phyloP scores from a whole-genome alignment of 2,113 vertebrate species.

The Muntiacus reevesi region DNA sequence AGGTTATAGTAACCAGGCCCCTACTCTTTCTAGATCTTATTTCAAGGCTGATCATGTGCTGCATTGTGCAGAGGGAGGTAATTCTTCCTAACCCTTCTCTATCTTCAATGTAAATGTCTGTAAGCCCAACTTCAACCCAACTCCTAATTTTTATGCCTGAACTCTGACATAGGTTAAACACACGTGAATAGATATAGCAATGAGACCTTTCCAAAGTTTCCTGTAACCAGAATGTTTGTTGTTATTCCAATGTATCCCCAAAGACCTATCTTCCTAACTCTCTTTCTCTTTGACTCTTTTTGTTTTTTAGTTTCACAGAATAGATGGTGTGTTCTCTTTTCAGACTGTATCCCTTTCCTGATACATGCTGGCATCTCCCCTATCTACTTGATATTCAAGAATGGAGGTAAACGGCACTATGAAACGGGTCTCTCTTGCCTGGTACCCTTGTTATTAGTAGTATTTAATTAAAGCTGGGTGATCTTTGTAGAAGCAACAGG shows the following conservation, averaged over 20 bases:
- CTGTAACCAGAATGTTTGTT: neutral
- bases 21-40: neutral
- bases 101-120: neutral
- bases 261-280: neutral
- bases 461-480: neutral
- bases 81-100: neutral
- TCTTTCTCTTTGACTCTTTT: neutral
- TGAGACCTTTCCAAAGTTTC: neutral
- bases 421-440: neutral
- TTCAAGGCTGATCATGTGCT: neutral
- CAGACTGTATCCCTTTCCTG: neutral
- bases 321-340: fast-evolving
- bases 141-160: neutral
- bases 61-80: neutral
- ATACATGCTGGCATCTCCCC: neutral
- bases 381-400: neutral
- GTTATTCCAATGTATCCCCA: neutral
- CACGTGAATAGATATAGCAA: neutral
- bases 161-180: neutral
- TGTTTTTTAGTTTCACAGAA: neutral
- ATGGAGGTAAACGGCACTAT: neutral
- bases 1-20: neutral
- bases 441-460: neutral
- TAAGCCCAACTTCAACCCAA: no score
- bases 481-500: neutral